These are phyloP conservation scores for Copidosoma floridanum DNA, from an alignment of 1,140 invertebrate genomes.

Conservation along the genomic window DNA sequence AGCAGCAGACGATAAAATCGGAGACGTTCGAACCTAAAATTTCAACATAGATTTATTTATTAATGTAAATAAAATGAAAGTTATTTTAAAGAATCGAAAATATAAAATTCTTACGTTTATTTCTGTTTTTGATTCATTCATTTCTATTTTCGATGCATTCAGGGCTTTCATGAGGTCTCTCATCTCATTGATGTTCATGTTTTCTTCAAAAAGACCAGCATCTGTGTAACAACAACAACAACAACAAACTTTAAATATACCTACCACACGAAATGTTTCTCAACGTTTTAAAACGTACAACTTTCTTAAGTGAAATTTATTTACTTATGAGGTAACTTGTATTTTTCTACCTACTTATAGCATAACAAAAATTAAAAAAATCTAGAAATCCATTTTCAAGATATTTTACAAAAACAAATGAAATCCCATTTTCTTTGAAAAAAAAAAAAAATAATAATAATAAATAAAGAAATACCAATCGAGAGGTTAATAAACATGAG, in stretches of 20 bases:
- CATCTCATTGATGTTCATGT: slow-evolving; percentile 13
- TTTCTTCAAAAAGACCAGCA: slow-evolving; percentile 5
- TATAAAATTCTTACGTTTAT: too few relatives aligned
- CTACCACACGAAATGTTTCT: too few relatives aligned
- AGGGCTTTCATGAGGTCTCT: slow-evolving; percentile 5
- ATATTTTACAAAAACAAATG: background rate
- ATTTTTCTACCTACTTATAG: too few relatives aligned
- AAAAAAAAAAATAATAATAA: background rate
- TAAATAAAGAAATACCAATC: background rate
- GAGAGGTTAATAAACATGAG: background rate
- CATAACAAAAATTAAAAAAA: too few relatives aligned
- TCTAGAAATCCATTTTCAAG: too few relatives aligned
- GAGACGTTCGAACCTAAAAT: background rate
- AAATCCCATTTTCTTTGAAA: background rate
- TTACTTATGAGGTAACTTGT: too few relatives aligned
- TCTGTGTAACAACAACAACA: too few relatives aligned
- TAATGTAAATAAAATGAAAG: background rate
- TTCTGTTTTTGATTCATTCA: background rate
- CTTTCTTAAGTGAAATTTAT: too few relatives aligned
- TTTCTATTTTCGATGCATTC: slow-evolving; percentile 5
- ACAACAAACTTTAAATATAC: too few relatives aligned
- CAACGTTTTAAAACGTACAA: too few relatives aligned
- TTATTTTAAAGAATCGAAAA: background rate
- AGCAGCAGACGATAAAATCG: background rate
- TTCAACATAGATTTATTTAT: background rate